Evolutionary conservation across 2,888 invertebrate species (phyloP), one percentile per base, ranked within the genome.

Genomic region (Aromia moschata): DNA sequence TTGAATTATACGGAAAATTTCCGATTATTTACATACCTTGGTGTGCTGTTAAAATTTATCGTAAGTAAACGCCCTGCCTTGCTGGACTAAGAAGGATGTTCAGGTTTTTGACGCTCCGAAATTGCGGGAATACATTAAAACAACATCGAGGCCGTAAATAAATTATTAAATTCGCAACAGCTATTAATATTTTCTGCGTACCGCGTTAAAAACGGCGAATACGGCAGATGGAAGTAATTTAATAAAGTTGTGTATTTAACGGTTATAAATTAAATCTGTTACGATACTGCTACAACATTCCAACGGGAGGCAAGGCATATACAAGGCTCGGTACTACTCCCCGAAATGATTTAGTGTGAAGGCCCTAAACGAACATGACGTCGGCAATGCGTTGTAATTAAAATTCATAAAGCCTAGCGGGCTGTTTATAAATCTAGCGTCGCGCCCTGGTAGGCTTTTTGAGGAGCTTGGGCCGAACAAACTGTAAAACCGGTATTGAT

Each of bases 381-480:
- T 44, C 37, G 41, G 60, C 64, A 67, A 65, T 66, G 65, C 64
- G 63, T 66, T 64, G 66, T 69, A 72, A 70, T 72, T 72, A 70
- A 70, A 70, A 72, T 72, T 70, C 72, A 70, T 67, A 68, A 64
- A 59, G 59, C 64, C 66, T 65, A 67, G 59, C 69, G 47, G 58
- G 64, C 67, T 70, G 70, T 72, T 70, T 70, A 72, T 68, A 70
- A 70, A 70, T 47, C 47, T 47, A 68, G 59, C 67, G 61, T 62
- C 67, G 60, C 68, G 61, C 60, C 67, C 70, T 59, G 61, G 67
- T 64, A 56, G 65, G 53, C 56, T 53, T 11, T 20, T 31, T 53
- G 30, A 25, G 17, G 38, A 30, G 60, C 44, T 36, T 49, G 60
- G 62, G 57, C 58, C 60, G 62, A 60, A 58, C 56, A 56, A 47